Conservation (phyloP, 2,888 invertebrate genomes). For the Halictus ligatus region DNA sequence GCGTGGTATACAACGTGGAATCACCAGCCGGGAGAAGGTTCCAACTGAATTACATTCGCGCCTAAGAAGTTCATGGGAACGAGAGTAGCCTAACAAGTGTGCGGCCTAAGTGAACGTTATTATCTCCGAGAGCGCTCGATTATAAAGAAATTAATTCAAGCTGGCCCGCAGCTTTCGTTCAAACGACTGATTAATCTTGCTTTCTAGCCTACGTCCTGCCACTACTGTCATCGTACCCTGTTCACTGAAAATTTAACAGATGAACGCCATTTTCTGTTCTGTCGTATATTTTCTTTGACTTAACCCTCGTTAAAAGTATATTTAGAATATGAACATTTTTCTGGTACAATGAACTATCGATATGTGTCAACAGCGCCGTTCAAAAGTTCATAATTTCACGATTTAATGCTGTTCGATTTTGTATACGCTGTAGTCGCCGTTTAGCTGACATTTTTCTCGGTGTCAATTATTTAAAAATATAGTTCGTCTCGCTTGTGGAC, state of each 20-base stretch:
- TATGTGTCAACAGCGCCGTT: no score
- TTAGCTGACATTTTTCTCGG: no score
- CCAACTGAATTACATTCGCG: conserved; percentile 39
- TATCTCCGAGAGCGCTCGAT: neutral
- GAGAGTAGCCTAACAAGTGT: conserved; percentile 7
- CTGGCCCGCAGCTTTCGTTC: neutral
- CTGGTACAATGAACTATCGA: no score
- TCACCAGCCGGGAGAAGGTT: conserved; percentile 20
- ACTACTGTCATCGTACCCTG: neutral
- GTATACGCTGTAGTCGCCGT: no score
- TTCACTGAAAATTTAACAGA: neutral
- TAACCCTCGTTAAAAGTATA: no score
- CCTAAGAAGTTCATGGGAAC: conserved; percentile 39
- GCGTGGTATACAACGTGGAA: conserved; percentile 32
- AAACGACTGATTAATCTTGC: neutral
- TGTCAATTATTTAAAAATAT: no score
- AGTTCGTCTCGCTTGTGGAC: no score
- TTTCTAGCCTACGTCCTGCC: neutral
- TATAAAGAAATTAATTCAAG: neutral
- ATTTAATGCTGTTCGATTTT: no score
- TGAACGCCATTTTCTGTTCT: neutral
- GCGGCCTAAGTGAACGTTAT: conserved; percentile 23
- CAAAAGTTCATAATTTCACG: no score
- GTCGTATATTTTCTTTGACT: no score
- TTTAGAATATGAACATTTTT: no score